Base-by-base conservation (phyloP, 2,888 invertebrate genomes). In the Ceraclea dissimilis region DNA sequence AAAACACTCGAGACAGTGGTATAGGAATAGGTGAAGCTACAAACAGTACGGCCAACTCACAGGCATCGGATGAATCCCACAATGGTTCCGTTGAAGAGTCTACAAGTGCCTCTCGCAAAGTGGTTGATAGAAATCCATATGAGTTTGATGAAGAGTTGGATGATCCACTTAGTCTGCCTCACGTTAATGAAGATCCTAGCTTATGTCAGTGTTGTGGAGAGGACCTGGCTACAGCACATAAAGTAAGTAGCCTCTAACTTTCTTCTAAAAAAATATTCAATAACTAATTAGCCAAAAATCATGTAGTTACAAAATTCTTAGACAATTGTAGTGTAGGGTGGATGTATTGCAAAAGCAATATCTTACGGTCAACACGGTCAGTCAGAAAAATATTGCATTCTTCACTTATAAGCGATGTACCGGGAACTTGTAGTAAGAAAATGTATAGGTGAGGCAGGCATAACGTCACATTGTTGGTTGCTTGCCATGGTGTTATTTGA, bases 151-250 rank as follows among this genome's bases (percentile, higher is more conserved):
- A 49, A 47, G 21, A 43, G 10, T 31, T 1, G 18, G 18, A 26
- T 26, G 4, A 49, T 39, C 18, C 17, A 21, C 13, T 39, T 39
- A 2, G 4, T 2, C n/a, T 39, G 13, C 39, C 39, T n/a, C n/a
- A 13, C 18, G 22, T 33, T 18, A 10, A 13, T 6, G 51, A 49
- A 2, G 39, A 49, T 18, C 31, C 49, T 6, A 47, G 56, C 16
- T 6, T 54, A 6, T 60, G 60, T 26, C 53, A 49, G n/a, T 60
- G 60, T 44, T 60, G 60, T 46, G 60, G 60, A 20, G 60, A 60
- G 54, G 54, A 59, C 22, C 54, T 19, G 4, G 33, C 8, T 18
- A 60, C 60, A 2, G 60, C 60, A 39, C 60, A 60, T 31, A 58
- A 44, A 55, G 60, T 60, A 58, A 48, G 21, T 26, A 21, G 16